Evolutionary conservation across 2,888 invertebrate species (phyloP), one percentile per base, ranked within the genome.

Genomic region (Scaptodrosophila latifasciaeformis): DNA sequence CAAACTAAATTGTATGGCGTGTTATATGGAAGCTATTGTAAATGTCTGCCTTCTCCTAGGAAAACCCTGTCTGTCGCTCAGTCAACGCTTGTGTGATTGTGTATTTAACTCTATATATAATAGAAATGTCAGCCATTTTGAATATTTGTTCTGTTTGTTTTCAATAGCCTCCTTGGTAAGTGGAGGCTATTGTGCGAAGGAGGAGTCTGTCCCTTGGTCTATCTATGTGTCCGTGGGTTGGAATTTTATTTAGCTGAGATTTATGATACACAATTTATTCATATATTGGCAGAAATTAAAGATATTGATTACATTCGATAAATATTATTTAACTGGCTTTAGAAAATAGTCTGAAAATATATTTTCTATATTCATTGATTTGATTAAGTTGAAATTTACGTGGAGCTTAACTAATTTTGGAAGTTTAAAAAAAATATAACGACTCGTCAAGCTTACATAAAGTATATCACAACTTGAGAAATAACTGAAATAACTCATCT

Each of bases 71-170:
- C 34, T 46, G 46, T 40, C 37, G 19, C 24, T 34, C 19, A 21
- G 47, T 37, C 30, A 18, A 7, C 19, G 31, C 31, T 13, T 45
- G 17, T 37, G 21, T 49, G 31, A 18, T 27, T 42, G 43, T 43
- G 30, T 7, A 10, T 17, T 30, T n/a, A n/a, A n/a, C 19, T 31
- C 53, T 59, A 54, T 58, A 54, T 35, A 54, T 49, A 37, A 51
- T 60, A 49, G 59, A 63, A 54, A 57, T 65, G 82, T 78, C 83
- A 62, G 84, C 83, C 83, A 83, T 83, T 84, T 83, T 83, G 83
- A 80, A 82, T 76, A 80, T 83, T 57, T 56, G 44, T 59, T 53
- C 55, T 61, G 64, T 60, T 57, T 59, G 37, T n/a, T 30, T 18
- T 47, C 13, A 27, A 27, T 24, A 24, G 13, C 37, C 37, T 15